Evolutionary conservation across 2,113 vertebrate species (phyloP).

Genomic region (Ciconia stormi): DNA sequence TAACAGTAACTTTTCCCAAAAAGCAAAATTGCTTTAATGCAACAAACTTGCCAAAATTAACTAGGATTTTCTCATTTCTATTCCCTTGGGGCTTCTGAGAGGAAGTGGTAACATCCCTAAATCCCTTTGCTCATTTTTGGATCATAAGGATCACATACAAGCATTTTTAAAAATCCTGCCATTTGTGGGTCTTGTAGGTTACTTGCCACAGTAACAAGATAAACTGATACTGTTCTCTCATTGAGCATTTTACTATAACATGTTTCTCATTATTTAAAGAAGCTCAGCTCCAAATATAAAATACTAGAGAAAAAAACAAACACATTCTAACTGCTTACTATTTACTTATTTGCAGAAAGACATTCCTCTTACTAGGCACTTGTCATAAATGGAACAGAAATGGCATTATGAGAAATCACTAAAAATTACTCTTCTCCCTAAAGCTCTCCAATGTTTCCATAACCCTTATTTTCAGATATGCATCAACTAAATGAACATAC

Average conservation of each 20-base stretch:
- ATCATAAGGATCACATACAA: background rate
- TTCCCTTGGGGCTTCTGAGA: background rate
- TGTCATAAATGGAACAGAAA: background rate
- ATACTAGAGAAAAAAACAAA: background rate
- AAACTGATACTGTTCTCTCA: background rate
- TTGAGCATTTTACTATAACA: background rate
- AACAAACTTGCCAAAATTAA: background rate
- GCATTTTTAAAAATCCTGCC: background rate
- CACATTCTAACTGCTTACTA: background rate
- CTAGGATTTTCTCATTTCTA: background rate
- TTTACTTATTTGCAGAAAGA: background rate
- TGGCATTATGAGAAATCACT: background rate
- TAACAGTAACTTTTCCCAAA: background rate
- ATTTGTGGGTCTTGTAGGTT: background rate
- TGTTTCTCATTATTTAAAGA: background rate
- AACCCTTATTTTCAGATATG: background rate
- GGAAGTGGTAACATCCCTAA: background rate
- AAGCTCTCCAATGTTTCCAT: background rate
- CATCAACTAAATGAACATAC: background rate
- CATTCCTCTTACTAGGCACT: background rate
- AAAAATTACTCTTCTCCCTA: background rate
- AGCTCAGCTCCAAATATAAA: background rate
- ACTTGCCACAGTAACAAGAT: background rate
- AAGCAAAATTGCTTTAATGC: background rate
- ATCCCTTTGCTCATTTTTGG: background rate